Evolutionary conservation across 2,888 invertebrate species (phyloP).

Genomic region (Thereva nobilitata): DNA sequence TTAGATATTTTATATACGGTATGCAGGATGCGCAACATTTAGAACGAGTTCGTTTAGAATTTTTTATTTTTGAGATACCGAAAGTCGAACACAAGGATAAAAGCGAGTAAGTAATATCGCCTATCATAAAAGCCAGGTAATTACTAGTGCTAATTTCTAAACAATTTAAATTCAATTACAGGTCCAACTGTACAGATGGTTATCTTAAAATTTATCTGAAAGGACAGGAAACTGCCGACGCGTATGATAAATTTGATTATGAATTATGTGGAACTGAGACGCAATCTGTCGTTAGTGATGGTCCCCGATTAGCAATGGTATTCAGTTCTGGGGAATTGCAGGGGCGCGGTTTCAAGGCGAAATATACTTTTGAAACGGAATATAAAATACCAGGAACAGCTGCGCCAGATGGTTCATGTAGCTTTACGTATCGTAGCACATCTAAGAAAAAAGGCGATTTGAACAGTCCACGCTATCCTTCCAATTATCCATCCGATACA

Average conservation of each 20-base stretch:
- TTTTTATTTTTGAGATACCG: slow-evolving; percentile 88
- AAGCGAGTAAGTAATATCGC: slow-evolving; percentile 71
- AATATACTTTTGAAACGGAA: slow-evolving; percentile 68
- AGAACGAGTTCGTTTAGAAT: slow-evolving; percentile 89
- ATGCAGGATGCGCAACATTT: slow-evolving; percentile 96
- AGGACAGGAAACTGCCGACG: slow-evolving; percentile 89
- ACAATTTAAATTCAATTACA: slow-evolving; percentile 39
- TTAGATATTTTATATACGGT: slow-evolving; percentile 93
- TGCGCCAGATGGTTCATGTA: slow-evolving; percentile 88
- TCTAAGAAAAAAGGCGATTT: slow-evolving; percentile 88
- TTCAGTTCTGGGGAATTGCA: slow-evolving; percentile 91
- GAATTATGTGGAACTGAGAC: slow-evolving; percentile 89
- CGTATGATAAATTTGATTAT: slow-evolving; percentile 91
- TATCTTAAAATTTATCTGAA: slow-evolving; percentile 89
- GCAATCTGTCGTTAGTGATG: slow-evolving; percentile 83
- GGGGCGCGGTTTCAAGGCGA: slow-evolving; percentile 83
- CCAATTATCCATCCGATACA: slow-evolving; percentile 93
- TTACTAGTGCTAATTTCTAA: neutral
- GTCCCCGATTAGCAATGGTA: slow-evolving; percentile 91
- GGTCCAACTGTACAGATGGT: slow-evolving; percentile 80
- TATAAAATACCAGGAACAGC: slow-evolving; percentile 94
- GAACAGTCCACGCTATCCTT: slow-evolving; percentile 95
- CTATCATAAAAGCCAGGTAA: neutral
- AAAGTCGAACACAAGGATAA: slow-evolving; percentile 69
- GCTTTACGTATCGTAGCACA: slow-evolving; percentile 87